phyloP scores from a whole-genome alignment of 2,888 invertebrate species.

The Podotricha telesiphe region DNA sequence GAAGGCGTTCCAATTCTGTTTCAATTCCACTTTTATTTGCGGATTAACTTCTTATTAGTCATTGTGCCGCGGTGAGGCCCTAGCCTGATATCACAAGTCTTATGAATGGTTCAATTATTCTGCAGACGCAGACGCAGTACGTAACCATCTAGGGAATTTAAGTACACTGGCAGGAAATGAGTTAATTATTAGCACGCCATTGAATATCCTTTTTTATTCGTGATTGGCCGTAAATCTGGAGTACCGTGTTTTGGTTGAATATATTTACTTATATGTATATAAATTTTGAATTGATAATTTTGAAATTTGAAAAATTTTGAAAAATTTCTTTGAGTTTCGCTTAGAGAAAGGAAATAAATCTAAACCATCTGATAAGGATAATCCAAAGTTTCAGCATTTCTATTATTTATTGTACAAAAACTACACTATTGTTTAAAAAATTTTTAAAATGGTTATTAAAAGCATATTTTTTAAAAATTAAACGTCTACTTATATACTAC shows the following conservation, averaged over 20 bases:
- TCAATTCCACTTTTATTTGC: conserved; percentile 84
- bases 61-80: conserved; percentile 71
- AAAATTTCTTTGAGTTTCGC: no score
- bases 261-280: background rate
- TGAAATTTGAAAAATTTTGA: no score
- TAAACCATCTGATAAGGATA: no score
- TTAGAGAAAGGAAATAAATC: no score
- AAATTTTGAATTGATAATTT: no score
- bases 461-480: no score
- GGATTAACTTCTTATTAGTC: conserved; percentile 84
- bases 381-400: background rate
- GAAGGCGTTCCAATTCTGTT: conserved; percentile 82
- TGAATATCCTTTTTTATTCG: conserved; percentile 13
- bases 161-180: conserved; percentile 33
- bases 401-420: background rate
- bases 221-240: background rate
- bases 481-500: no score
- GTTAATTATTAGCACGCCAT: conserved; percentile 26
- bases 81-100: conserved; percentile 76
- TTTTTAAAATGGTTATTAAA: no score
- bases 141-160: conserved; percentile 57
- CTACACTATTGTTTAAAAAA: no score
- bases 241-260: background rate
- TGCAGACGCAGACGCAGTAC: conserved; percentile 69
- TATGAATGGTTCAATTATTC: conserved; percentile 83